These are phyloP conservation scores for Agrenia bidenticulata DNA, from an alignment of 2,888 invertebrate species.

Conservation along the genomic window DNA sequence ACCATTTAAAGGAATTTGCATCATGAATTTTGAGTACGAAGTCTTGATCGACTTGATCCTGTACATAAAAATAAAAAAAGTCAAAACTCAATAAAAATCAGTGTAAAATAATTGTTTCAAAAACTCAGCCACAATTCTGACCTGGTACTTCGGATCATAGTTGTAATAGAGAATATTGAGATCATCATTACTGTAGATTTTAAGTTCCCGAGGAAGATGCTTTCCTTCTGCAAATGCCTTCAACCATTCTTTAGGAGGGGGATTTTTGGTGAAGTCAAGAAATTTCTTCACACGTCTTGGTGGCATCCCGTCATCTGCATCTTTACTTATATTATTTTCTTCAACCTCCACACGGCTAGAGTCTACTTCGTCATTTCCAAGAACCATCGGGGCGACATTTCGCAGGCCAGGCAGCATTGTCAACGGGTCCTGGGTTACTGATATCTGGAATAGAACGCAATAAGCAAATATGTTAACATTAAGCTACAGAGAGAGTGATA, in stretches of 20 bases:
- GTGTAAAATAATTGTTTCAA: no score
- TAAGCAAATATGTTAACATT: no score
- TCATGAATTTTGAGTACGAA: neutral
- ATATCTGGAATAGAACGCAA: no score
- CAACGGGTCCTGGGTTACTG: no score
- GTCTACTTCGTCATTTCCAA: no score
- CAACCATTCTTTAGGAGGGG: slow-evolving; percentile 11
- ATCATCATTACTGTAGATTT: neutral
- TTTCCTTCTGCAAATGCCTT: slow-evolving; percentile 3
- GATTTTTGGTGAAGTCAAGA: slow-evolving; percentile 1
- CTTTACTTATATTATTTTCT: no score
- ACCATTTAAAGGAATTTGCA: neutral
- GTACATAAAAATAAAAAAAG: neutral
- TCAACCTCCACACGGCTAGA: no score
- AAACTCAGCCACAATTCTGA: neutral
- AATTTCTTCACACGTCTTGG: slow-evolving; percentile 3
- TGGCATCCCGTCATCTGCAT: no score
- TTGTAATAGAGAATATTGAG: slow-evolving; percentile 17
- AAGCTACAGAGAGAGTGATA: no score
- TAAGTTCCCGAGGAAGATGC: neutral
- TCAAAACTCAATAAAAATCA: no score
- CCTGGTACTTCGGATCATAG: slow-evolving; percentile 14
- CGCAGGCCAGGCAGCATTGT: no score
- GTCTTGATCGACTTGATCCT: neutral
- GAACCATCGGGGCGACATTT: no score